Conservation (phyloP, 2,888 invertebrate species). For the Xylota sylvarum region DNA sequence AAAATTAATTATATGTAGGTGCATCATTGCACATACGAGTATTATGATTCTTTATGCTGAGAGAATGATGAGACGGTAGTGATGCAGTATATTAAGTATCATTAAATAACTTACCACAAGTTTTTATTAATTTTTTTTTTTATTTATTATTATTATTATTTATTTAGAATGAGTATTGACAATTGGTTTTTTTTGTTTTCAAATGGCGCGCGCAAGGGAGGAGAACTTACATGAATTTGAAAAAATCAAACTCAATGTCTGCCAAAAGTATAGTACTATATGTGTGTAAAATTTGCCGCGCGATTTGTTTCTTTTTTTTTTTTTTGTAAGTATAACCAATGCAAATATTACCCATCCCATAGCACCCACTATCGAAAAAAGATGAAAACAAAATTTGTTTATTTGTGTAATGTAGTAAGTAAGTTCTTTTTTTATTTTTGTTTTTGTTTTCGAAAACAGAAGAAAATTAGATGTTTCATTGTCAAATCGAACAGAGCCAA, state of each 20-base stretch:
- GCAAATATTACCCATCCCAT: constrained; percentile 72
- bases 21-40: constrained; percentile 1
- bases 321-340: constrained; percentile 48
- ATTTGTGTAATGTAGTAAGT: constrained; percentile 40
- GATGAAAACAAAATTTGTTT: constrained; percentile 58
- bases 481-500: constrained; percentile 74
- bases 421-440: constrained; percentile 12
- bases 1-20: no score
- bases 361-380: constrained; percentile 70
- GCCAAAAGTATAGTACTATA: not conserved
- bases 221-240: constrained; percentile 39
- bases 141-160: constrained; percentile 22
- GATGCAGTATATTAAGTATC: constrained; percentile 52
- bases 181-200: constrained; percentile 44
- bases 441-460: not conserved
- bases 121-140: constrained; percentile 19
- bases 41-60: constrained; percentile 32
- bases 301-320: no score
- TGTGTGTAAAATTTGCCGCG: not conserved
- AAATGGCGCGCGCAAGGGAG: not conserved
- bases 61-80: constrained; percentile 61
- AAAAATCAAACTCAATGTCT: constrained; percentile 39
- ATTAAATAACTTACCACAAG: constrained; percentile 62
- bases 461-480: constrained; percentile 30
- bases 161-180: constrained; percentile 26